Evolutionary conservation across 2,888 invertebrate genomes (phyloP).

Genomic region (Portevinia maculata): DNA sequence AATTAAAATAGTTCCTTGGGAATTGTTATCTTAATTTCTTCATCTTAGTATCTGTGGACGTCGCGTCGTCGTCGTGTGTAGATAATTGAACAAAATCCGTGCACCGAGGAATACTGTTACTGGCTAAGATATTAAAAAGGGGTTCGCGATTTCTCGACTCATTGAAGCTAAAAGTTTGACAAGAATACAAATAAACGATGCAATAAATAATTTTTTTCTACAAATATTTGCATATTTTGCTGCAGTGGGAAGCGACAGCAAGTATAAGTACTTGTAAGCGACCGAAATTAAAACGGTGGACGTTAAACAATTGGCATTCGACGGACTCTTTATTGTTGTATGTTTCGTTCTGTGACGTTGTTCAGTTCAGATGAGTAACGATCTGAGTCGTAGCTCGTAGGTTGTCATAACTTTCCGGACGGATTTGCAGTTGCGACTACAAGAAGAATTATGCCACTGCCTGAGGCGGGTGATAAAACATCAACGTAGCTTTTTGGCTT

Average conservation of each 20-base stretch:
- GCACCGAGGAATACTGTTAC: slow-evolving; percentile 41
- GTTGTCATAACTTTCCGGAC: slow-evolving; percentile 60
- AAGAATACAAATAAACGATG: slow-evolving; percentile 73
- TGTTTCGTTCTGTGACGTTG: slow-evolving; percentile 41
- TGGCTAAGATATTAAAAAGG: slow-evolving; percentile 52
- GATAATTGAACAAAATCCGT: slow-evolving; percentile 66
- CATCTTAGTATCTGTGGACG: slow-evolving; percentile 62
- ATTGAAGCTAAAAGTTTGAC: slow-evolving; percentile 65
- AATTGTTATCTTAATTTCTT: slow-evolving; percentile 74
- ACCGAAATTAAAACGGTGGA: slow-evolving; percentile 43
- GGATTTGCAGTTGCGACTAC: background rate
- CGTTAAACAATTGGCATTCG: slow-evolving; percentile 58
- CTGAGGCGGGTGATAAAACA: background rate
- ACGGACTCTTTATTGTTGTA: slow-evolving; percentile 47
- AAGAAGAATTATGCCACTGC: background rate
- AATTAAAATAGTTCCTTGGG: slow-evolving; percentile 69
- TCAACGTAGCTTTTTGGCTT: slow-evolving; percentile 15
- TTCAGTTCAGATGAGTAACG: slow-evolving; percentile 31
- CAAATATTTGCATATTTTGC: slow-evolving; percentile 56
- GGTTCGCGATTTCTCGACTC: slow-evolving; percentile 65
- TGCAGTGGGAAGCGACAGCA: slow-evolving; percentile 54
- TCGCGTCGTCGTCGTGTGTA: slow-evolving; percentile 47
- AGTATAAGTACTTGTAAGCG: slow-evolving; percentile 1
- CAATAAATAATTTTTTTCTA: slow-evolving; percentile 73
- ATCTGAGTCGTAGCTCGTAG: slow-evolving; percentile 28